Conservation (phyloP, 2,797 vertebrate genomes). For the Cygnus olor region DNA sequence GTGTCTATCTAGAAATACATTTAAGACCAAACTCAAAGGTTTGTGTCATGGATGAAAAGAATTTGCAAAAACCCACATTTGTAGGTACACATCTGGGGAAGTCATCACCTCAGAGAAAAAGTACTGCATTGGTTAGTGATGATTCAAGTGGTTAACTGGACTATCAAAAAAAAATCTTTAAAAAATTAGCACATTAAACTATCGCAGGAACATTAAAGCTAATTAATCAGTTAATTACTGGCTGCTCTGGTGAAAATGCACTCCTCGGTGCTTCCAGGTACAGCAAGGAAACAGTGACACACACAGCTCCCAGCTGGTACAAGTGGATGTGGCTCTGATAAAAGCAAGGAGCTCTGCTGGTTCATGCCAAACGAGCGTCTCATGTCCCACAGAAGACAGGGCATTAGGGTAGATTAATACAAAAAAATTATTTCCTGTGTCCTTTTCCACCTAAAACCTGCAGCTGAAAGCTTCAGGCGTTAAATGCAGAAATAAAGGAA, state of each 20-base stretch:
- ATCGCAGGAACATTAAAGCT: constrained; percentile 23
- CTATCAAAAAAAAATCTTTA: background rate
- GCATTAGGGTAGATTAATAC: background rate
- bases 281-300: background rate
- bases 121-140: background rate
- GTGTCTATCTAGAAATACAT: background rate
- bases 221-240: constrained; percentile 31
- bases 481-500: background rate
- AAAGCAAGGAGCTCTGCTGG: background rate
- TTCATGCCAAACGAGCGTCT: background rate
- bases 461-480: background rate
- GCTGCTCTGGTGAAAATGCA: background rate
- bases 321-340: rapidly evolving
- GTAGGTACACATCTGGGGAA: background rate
- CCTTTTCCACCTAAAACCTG: background rate
- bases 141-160: background rate
- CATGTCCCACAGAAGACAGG: background rate
- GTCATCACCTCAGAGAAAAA: background rate
- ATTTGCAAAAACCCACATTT: background rate
- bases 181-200: constrained; percentile 10
- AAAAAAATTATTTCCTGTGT: too few relatives aligned
- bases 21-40: background rate
- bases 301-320: rapidly evolving
- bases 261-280: background rate
- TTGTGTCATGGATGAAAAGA: background rate